A percentile compares a stretch with the other conserved stretches of the same genome.
These are phyloP conservation scores for Watsonalla cultraria DNA, from an alignment of 2,888 invertebrate species.

Conservation along the genomic window DNA sequence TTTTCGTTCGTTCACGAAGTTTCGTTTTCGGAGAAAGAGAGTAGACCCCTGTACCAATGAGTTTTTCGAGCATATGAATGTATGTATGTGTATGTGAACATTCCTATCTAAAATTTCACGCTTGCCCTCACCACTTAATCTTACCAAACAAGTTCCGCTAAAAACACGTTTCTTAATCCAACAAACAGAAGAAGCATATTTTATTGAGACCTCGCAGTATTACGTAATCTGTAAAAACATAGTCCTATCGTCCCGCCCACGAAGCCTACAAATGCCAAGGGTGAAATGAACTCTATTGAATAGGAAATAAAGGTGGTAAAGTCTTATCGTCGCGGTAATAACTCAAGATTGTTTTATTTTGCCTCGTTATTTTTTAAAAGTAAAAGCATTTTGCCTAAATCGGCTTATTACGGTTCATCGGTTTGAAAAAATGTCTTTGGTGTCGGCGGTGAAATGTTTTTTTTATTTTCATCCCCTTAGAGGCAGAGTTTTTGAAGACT, in stretches of 20 bases:
- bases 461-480: no score
- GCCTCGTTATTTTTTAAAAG: neutral
- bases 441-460: no score
- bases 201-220: neutral
- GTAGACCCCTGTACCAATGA: no score
- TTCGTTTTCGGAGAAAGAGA: no score
- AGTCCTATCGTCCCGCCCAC: neutral
- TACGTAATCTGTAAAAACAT: slow-evolving; percentile 1
- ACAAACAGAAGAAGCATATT: neutral
- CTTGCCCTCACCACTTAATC: no score
- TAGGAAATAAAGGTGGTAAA: neutral
- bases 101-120: no score
- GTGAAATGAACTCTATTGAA: neutral
- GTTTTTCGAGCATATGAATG: no score
- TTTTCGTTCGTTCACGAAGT: no score
- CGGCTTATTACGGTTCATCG: neutral
- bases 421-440: neutral
- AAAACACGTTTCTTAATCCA: neutral
- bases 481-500: no score
- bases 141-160: neutral
- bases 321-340: no score
- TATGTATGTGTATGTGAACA: no score
- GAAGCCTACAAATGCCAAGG: neutral
- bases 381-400: neutral
- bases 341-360: neutral